Base-by-base conservation (phyloP, 2,888 invertebrate genomes). In the Chesias legatella region DNA sequence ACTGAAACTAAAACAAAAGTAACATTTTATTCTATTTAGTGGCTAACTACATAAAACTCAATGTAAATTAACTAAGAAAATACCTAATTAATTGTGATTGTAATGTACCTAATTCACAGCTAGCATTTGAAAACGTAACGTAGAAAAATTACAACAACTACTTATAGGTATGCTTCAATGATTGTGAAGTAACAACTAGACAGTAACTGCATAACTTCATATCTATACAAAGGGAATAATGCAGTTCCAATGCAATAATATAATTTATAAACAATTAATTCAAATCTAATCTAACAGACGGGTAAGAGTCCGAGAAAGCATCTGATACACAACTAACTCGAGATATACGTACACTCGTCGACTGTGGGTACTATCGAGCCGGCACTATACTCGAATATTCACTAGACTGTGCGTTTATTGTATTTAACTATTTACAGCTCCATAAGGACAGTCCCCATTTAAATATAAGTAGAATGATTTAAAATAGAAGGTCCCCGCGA, bases 341-440 rank as follows among this genome's bases (percentile, higher is more conserved):
- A 63, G 70, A 70, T 75, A 73, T 75, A 67, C 60, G 73, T 75
- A 67, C 60, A 64, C 65, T 72, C 69, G 72, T 70, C 79, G 72
- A 77, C 75, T 74, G 77, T 74, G 76, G 73, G 66, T 70, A 70
- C 74, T 78, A 78, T 76, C 74, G 69, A 79, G 79, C 82, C 76
- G 72, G 76, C 80, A 78, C 83, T 84, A 83, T 75, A 78, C 77
- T 78, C 69, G 75, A 80, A 82, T 84, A 85, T 74, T 74, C 82
- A 79, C 85, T 88, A 86, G 72, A 85, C 83, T 88, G 88, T 88
- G 88, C 88, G 88, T 85, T 81, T 85, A 82, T 83, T 83, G 81
- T 82, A 79, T 81, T 72, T 69, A 75, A 68, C 63, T 86, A 86
- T 86, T 65, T 86, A 86, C 85, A 85, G 74, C 71, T 74, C 73